Evolutionary conservation across 2,888 invertebrate species (phyloP).

Genomic region (Aspidiotus rigidus): DNA sequence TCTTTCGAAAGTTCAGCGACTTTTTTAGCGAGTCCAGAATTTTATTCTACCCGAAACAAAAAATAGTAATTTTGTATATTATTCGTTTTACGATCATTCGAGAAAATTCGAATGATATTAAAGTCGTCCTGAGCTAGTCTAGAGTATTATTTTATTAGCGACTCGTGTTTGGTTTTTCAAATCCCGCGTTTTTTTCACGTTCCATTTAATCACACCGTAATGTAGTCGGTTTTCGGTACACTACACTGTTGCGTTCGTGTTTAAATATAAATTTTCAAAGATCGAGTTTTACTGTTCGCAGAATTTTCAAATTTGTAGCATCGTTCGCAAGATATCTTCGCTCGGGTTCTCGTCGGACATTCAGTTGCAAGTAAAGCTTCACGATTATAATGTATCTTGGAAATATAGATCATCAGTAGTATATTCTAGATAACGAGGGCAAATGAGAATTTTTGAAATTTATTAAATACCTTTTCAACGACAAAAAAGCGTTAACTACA

Average conservation of each 20-base stretch:
- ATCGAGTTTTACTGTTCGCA: background rate
- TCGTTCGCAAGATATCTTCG: constrained; percentile 17
- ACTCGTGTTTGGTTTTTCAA: background rate
- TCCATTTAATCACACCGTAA: background rate
- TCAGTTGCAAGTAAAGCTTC: constrained; percentile 23
- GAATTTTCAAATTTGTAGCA: constrained; percentile 23
- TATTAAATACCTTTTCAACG: background rate
- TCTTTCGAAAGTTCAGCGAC: background rate
- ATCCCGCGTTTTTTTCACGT: background rate
- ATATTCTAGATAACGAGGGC: background rate
- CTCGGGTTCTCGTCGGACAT: constrained; percentile 19
- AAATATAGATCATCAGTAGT: too few species aligned
- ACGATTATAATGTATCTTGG: too few species aligned
- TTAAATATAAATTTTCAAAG: too few species aligned
- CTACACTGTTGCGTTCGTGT: background rate
- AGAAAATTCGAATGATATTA: constrained; percentile 9
- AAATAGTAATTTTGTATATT: background rate
- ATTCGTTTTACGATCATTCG: constrained; percentile 6
- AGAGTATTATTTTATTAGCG: background rate
- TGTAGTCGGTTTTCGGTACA: background rate
- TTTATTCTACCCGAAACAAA: background rate
- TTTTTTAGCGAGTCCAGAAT: background rate
- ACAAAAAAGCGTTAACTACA: background rate
- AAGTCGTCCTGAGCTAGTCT: background rate
- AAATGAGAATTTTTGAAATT: background rate